Conservation (phyloP, 2,113 vertebrate species). For the Marmota monax region DNA sequence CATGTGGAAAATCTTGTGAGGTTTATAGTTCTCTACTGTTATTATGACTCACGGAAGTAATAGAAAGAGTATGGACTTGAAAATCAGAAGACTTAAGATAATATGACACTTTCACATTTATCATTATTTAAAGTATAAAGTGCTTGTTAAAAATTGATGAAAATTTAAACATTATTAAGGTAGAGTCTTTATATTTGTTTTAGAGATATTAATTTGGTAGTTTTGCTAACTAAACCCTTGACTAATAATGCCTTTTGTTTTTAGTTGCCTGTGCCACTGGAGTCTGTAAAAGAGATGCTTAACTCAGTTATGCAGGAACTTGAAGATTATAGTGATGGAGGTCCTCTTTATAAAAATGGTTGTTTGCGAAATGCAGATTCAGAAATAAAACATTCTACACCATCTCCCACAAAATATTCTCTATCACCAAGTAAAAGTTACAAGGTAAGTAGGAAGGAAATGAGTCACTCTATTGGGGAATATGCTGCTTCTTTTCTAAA, state of each 20-base stretch:
- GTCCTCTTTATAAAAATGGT: conserved; percentile 88
- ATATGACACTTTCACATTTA: background rate
- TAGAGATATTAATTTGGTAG: background rate
- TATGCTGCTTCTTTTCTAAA: conserved; percentile 9
- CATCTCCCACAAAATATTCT: conserved; percentile 92
- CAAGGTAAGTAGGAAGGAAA: conserved; percentile 87
- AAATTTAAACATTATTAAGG: background rate
- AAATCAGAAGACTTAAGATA: background rate
- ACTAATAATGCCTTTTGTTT: conserved; percentile 46
- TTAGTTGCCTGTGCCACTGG: conserved; percentile 95
- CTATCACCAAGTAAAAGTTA: conserved; percentile 93
- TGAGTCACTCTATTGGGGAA: background rate
- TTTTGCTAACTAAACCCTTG: conserved; percentile 1
- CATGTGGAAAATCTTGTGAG: background rate
- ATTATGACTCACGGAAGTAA: background rate
- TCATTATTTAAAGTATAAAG: conserved; percentile 15
- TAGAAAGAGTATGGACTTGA: background rate
- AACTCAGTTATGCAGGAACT: conserved; percentile 95
- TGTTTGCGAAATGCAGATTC: conserved; percentile 87
- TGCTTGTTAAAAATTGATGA: background rate
- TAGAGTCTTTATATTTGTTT: conserved; percentile 20
- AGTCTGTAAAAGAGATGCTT: conserved; percentile 94
- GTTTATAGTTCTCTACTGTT: background rate
- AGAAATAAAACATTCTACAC: conserved; percentile 92
- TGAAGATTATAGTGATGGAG: conserved; percentile 89